These are phyloP conservation scores for Denticeps clupeoides DNA, from an alignment of 2,797 vertebrate genomes.

Conservation along the genomic window DNA sequence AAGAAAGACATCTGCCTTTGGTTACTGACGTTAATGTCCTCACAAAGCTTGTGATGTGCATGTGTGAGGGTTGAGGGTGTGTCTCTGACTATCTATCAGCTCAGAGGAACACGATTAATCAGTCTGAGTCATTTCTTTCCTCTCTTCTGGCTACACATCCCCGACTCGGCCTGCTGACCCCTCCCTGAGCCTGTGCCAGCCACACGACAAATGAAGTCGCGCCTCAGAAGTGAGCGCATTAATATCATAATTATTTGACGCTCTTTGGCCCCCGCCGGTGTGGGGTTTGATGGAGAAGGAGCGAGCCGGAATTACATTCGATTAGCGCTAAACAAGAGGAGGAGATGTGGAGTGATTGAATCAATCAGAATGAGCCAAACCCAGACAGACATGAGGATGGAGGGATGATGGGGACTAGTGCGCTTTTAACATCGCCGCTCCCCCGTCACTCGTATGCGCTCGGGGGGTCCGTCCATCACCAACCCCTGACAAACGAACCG, in stretches of 20 bases:
- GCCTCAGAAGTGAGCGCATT: constrained; percentile 51
- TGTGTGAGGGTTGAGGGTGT: too few species aligned
- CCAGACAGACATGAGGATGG: constrained; percentile 23
- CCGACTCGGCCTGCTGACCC: constrained; percentile 56
- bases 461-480: constrained; percentile 25
- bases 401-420: constrained; percentile 20
- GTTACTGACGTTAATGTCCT: too few species aligned
- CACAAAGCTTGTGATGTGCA: too few species aligned
- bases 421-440: constrained; percentile 27
- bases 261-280: constrained; percentile 45
- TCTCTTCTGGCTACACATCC: constrained; percentile 27
- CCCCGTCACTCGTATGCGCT: constrained; percentile 20
- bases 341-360: constrained; percentile 47
- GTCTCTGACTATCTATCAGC: too few species aligned
- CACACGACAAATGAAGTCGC: constrained; percentile 60
- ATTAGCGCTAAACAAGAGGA: constrained; percentile 69
- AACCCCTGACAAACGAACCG: too few species aligned
- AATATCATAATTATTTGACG: constrained; percentile 64
- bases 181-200: constrained; percentile 53
- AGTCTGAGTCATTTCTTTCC: constrained; percentile 14
- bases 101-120: too few species aligned
- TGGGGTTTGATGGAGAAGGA: constrained; percentile 60
- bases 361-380: constrained; percentile 54
- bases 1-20: too few species aligned
- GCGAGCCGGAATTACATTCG: constrained; percentile 60